Percentiles rank a stretch among this genome's conserved stretches.
Evolutionary conservation across 1,140 invertebrate species (phyloP).

Genomic region (Caenorhabditis remanei): DNA sequence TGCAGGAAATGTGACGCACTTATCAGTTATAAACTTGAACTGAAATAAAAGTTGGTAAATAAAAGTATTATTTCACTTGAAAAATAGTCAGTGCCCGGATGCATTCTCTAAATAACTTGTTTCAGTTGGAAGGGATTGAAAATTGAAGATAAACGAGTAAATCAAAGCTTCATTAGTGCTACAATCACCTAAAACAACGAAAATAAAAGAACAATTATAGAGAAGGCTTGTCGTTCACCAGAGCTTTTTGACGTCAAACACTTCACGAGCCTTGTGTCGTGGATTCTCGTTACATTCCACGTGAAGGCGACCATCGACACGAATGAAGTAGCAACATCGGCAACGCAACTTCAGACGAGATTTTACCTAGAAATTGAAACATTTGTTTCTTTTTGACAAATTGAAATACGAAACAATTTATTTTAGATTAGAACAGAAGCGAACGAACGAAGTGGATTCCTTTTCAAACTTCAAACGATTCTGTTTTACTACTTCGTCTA

Average conservation of each 20-base stretch:
- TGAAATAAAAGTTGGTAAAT: not conserved
- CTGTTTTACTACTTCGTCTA: too few relatives aligned
- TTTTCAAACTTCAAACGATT: too few relatives aligned
- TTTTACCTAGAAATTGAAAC: conserved; percentile 59
- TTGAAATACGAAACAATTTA: too few relatives aligned
- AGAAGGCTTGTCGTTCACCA: conserved; percentile 49
- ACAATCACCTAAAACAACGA: not conserved
- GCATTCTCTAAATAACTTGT: not conserved
- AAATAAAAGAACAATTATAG: not conserved
- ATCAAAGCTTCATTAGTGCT: conserved; percentile 6
- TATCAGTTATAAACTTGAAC: not conserved
- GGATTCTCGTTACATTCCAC: conserved; percentile 66
- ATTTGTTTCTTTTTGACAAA: too few relatives aligned
- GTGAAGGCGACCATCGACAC: conserved; percentile 66
- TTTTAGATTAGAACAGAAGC: too few relatives aligned
- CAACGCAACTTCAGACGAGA: conserved; percentile 65
- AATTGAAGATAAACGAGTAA: not conserved
- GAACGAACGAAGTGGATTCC: too few relatives aligned
- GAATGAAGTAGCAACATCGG: conserved; percentile 63
- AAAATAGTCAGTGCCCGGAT: not conserved
- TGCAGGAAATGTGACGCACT: not conserved
- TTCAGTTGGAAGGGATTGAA: not conserved
- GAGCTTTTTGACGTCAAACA: conserved; percentile 64
- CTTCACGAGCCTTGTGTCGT: conserved; percentile 65
- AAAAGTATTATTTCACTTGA: not conserved